Conservation (phyloP, 2,797 vertebrate species). For the Phalanger gymnotis region DNA sequence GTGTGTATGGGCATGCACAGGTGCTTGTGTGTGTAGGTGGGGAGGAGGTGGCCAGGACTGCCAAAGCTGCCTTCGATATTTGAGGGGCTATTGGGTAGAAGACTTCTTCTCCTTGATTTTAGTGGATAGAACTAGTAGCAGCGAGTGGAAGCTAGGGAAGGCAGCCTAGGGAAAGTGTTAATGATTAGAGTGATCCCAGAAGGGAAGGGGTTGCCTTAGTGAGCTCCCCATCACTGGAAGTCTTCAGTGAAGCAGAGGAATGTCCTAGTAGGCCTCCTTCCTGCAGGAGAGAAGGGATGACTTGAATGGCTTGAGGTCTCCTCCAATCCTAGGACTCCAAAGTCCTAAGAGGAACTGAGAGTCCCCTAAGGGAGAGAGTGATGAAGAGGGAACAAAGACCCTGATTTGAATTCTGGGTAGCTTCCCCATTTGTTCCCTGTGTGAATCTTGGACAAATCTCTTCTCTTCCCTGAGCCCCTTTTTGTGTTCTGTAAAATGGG, state of each 20-base stretch:
- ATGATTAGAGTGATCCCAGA: not conserved
- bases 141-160: too few species aligned
- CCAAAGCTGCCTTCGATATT: not conserved
- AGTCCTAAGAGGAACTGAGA: not conserved
- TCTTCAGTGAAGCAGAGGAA: not conserved
- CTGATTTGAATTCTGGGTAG: too few species aligned
- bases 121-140: too few species aligned
- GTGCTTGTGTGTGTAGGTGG: not conserved
- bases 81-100: not conserved
- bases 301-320: not conserved
- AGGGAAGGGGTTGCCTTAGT: too few species aligned
- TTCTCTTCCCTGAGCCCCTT: too few species aligned
- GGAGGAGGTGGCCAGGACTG: rapidly evolving
- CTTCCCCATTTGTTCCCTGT: too few species aligned
- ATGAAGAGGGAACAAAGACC: too few species aligned
- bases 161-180: not conserved
- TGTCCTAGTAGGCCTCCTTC: not conserved
- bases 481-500: too few species aligned
- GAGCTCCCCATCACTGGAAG: not conserved
- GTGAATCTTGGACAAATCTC: too few species aligned
- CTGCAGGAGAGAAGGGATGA: not conserved
- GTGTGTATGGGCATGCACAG: not conserved
- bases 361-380: too few species aligned
- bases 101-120: too few species aligned
- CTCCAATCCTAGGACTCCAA: too few species aligned